These are phyloP conservation scores for Fistularia tabacaria DNA, from an alignment of 2,797 vertebrate genomes.

Conservation along the genomic window DNA sequence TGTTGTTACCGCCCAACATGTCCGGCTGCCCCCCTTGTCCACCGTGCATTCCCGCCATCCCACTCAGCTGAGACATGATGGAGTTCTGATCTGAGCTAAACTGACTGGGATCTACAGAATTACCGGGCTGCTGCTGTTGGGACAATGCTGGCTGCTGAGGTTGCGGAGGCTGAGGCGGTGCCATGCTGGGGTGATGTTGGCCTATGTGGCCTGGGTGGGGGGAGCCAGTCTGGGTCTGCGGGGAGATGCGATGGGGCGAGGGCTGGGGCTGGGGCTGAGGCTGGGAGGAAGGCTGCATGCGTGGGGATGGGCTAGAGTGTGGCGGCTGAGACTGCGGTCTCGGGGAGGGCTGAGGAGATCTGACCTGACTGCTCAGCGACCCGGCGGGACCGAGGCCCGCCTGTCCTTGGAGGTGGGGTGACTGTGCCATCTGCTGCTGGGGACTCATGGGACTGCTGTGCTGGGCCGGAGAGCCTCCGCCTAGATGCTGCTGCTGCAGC, in stretches of 20 bases:
- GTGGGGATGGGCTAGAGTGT: slow-evolving; percentile 94
- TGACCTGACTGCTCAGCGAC: slow-evolving; percentile 93
- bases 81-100: slow-evolving; percentile 93
- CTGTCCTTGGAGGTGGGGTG: slow-evolving; percentile 92
- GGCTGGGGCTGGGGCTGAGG: slow-evolving; percentile 84
- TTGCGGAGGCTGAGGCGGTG: slow-evolving; percentile 82
- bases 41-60: slow-evolving; percentile 89
- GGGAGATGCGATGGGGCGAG: slow-evolving; percentile 71
- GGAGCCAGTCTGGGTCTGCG: slow-evolving; percentile 89
- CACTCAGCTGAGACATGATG: slow-evolving; percentile 94
- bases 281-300: slow-evolving; percentile 92
- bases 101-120: slow-evolving; percentile 87
- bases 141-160: slow-evolving; percentile 72
- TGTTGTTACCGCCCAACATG: slow-evolving; percentile 81
- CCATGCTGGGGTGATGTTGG: slow-evolving; percentile 85
- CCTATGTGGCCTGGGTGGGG: slow-evolving; percentile 76
- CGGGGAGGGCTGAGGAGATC: slow-evolving; percentile 93
- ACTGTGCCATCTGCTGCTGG: slow-evolving; percentile 82
- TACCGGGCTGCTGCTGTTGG: slow-evolving; percentile 73
- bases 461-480: slow-evolving; percentile 82
- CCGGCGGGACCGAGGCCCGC: slow-evolving; percentile 75
- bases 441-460: slow-evolving; percentile 95
- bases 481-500: slow-evolving; percentile 87
- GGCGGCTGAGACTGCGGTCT: slow-evolving; percentile 92
- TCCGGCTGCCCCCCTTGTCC: slow-evolving; percentile 79